phyloP scores from a whole-genome alignment of 2,797 vertebrate species.

The Danio choprae region DNA sequence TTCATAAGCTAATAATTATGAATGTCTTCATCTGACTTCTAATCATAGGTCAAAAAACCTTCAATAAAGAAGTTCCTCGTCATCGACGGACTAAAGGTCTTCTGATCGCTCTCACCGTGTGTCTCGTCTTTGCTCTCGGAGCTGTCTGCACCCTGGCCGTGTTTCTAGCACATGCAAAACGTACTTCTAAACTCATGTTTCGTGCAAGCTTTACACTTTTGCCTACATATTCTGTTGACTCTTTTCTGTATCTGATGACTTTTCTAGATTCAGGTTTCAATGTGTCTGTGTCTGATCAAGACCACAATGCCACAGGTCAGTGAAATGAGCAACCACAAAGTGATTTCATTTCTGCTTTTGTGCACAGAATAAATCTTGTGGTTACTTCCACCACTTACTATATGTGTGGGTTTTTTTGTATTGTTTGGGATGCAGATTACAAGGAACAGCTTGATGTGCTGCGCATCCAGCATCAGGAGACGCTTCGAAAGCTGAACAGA shows the following conservation, averaged over 20 bases:
- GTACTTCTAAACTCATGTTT: neutral
- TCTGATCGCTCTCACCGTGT: neutral
- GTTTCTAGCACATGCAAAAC: neutral
- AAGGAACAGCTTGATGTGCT: neutral
- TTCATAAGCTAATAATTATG: too few relatives aligned
- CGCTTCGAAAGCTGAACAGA: slow-evolving; percentile 8
- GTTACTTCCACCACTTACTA: too few relatives aligned
- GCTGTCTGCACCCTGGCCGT: neutral
- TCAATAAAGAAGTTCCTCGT: neutral
- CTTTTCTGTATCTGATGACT: neutral
- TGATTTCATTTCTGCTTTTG: neutral
- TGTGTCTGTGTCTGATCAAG: neutral
- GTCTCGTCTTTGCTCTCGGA: neutral
- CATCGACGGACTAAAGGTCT: slow-evolving; percentile 2
- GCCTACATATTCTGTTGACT: neutral
- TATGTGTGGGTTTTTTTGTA: too few relatives aligned
- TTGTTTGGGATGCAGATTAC: neutral
- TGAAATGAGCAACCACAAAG: neutral
- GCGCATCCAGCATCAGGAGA: neutral
- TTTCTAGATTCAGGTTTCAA: neutral
- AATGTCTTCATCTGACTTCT: neutral
- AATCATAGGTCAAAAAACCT: neutral
- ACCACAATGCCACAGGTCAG: neutral
- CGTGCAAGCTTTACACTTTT: neutral
- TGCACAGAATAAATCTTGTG: neutral